Percentiles rank a stretch among this genome's conserved stretches.
Evolutionary conservation across 2,797 vertebrate genomes (phyloP).

Genomic region (Natrix natrix): DNA sequence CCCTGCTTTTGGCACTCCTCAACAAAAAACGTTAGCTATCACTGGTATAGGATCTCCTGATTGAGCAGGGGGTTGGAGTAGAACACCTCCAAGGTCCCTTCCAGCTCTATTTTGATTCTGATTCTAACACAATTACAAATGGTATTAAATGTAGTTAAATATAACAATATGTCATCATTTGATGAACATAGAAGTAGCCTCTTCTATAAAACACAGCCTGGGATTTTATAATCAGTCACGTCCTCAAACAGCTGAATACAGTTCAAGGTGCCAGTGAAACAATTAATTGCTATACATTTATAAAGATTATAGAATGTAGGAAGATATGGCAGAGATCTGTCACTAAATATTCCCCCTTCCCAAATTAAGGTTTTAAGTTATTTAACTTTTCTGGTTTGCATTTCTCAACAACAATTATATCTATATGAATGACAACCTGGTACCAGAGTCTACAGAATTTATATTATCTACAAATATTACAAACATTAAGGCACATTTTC

Average conservation of each 20-base stretch:
- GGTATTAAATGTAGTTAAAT: background rate
- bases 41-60: background rate
- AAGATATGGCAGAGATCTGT: background rate
- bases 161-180: background rate
- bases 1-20: too few relatives aligned
- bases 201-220: background rate
- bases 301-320: background rate
- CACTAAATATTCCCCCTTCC: background rate
- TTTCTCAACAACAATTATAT: background rate
- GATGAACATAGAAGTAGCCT: background rate
- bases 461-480: conserved; percentile 28
- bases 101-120: background rate
- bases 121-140: background rate
- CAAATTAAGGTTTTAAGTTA: background rate
- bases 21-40: too few relatives aligned
- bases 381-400: background rate
- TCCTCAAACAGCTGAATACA: background rate
- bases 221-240: background rate
- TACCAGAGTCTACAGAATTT: background rate
- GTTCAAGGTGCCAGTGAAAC: background rate
- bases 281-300: background rate
- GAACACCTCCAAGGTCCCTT: background rate
- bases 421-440: background rate
- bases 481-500: conserved; percentile 1
- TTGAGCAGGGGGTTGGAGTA: background rate